These are phyloP conservation scores for Toxotes lorentzi DNA, from an alignment of 2,797 vertebrate genomes.

Conservation along the genomic window DNA sequence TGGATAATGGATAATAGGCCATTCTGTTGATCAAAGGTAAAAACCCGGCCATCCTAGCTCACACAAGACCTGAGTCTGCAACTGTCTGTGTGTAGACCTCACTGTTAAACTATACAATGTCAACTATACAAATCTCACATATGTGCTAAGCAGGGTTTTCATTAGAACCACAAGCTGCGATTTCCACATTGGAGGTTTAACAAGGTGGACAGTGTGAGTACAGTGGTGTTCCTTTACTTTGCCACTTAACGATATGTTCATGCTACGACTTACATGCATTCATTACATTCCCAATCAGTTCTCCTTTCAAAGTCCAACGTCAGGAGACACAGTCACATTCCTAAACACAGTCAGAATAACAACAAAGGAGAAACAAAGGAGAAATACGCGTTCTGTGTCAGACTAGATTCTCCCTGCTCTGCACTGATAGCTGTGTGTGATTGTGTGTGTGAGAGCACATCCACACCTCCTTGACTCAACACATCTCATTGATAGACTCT, in stretches of 20 bases:
- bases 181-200: neutral
- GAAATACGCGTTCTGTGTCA: slow-evolving; percentile 35
- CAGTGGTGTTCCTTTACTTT: neutral
- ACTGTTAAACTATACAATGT: neutral
- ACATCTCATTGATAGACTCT: slow-evolving; percentile 68
- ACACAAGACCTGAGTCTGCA: neutral
- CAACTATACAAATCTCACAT: neutral
- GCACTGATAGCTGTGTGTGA: slow-evolving; percentile 25
- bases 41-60: neutral
- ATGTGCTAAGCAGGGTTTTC: neutral
- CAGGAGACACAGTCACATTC: slow-evolving; percentile 32
- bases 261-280: neutral
- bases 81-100: neutral
- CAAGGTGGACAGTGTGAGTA: neutral
- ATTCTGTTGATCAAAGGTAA: neutral
- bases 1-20: too few species aligned
- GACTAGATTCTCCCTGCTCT: slow-evolving; percentile 22
- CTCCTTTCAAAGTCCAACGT: slow-evolving; percentile 16
- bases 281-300: neutral
- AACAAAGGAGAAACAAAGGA: slow-evolving; percentile 34
- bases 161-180: too few species aligned
- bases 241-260: neutral
- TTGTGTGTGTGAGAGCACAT: slow-evolving; percentile 16
- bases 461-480: slow-evolving; percentile 53
- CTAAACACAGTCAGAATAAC: slow-evolving; percentile 25